Conservation (phyloP, 2,113 vertebrate species). For the Oophaga pumilio region DNA sequence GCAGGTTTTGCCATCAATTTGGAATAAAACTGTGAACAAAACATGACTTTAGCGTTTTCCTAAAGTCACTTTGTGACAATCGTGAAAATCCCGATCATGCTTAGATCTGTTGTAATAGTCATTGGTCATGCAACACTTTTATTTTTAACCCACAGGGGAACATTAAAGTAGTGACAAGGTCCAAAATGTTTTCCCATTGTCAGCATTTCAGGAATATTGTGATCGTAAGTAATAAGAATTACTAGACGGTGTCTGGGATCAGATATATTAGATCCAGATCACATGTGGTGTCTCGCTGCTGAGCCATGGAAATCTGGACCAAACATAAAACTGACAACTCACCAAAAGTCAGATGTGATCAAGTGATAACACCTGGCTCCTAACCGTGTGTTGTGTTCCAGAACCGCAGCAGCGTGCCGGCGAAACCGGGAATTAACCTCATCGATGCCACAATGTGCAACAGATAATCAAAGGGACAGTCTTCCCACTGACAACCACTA, state of each 20-base stretch:
- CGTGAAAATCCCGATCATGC: too few species aligned
- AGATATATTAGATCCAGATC: slow-evolving; percentile 33
- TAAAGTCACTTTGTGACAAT: too few species aligned
- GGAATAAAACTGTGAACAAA: too few species aligned
- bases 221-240: not conserved
- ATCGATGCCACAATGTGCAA: not conserved
- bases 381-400: not conserved
- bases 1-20: too few species aligned
- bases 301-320: slow-evolving; percentile 2
- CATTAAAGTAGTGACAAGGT: too few species aligned
- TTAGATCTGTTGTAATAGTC: too few species aligned
- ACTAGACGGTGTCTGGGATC: not conserved
- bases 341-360: not conserved
- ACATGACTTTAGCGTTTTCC: too few species aligned
- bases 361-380: not conserved
- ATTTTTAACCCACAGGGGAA: too few species aligned
- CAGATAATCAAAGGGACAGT: not conserved
- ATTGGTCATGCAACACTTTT: too few species aligned
- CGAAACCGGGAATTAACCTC: not conserved
- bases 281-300: slow-evolving; percentile 14
- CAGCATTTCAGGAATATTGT: not conserved
- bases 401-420: not conserved
- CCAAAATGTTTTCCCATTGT: not conserved
- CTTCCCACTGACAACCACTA: too few species aligned
- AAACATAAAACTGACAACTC: slow-evolving; percentile 1